Conservation (phyloP, 2,888 invertebrate genomes). For the Eretmocerus hayati region DNA sequence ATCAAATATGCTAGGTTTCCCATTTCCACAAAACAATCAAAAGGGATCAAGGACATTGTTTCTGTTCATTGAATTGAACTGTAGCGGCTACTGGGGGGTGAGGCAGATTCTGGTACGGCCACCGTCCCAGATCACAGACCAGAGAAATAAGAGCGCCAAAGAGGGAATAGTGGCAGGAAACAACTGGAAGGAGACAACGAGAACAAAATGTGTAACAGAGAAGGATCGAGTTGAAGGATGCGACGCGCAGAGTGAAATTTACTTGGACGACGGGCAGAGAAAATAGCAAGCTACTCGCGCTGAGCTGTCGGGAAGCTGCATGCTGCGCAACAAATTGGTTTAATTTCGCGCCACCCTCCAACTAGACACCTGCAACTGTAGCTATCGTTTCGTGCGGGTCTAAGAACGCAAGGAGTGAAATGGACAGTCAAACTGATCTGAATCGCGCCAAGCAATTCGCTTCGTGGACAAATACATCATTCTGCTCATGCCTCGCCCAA, state of each 20-base stretch:
- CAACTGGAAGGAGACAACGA: not conserved
- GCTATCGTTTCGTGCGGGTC: not conserved
- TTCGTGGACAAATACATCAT: too few relatives aligned
- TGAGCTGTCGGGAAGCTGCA: not conserved
- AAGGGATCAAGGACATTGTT: too few relatives aligned
- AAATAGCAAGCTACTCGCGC: constrained; percentile 1
- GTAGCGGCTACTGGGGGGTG: too few relatives aligned
- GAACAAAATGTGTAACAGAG: constrained; percentile 8
- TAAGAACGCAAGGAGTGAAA: not conserved
- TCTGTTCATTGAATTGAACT: too few relatives aligned
- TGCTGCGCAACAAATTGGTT: constrained; percentile 19
- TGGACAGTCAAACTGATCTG: too few relatives aligned
- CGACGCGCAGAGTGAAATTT: constrained; percentile 3
- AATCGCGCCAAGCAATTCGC: too few relatives aligned
- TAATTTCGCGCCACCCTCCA: constrained; percentile 13
- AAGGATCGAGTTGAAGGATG: not conserved
- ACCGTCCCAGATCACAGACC: too few relatives aligned
- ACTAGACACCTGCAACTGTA: not conserved
- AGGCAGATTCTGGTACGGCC: too few relatives aligned
- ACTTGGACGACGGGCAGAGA: constrained; percentile 9
- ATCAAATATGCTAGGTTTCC: too few relatives aligned
- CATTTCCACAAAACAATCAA: too few relatives aligned
- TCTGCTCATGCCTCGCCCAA: too few relatives aligned
- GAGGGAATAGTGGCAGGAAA: not conserved
- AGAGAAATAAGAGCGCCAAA: too few relatives aligned